A percentile compares a stretch with the other conserved stretches of the same genome.
Evolutionary conservation across 2,113 vertebrate species (phyloP).

Genomic region (Sakesphorus luctuosus): DNA sequence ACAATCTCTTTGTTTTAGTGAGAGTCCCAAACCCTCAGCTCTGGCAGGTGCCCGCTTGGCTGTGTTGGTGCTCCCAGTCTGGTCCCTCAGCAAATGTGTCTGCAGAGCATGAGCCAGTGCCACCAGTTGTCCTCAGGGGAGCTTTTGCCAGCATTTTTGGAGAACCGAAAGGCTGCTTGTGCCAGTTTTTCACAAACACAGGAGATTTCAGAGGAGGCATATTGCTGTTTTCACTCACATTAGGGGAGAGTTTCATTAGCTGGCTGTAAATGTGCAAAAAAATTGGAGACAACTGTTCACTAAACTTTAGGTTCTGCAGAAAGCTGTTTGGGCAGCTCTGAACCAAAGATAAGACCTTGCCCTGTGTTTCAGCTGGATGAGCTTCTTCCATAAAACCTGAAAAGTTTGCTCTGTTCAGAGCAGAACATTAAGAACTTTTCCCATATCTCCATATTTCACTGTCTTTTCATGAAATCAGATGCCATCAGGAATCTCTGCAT

Average conservation of each 20-base stretch:
- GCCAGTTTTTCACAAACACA: neutral
- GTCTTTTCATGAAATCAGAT: neutral
- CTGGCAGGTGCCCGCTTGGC: neutral
- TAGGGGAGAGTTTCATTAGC: neutral
- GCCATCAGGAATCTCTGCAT: neutral
- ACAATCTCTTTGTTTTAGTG: neutral
- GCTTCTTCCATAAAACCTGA: neutral
- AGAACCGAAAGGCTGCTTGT: neutral
- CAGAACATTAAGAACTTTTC: neutral
- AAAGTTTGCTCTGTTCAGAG: neutral
- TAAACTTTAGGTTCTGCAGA: neutral
- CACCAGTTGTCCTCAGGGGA: neutral
- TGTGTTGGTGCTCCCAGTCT: neutral
- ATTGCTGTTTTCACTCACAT: neutral
- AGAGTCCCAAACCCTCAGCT: neutral
- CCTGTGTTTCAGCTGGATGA: neutral
- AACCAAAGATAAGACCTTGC: neutral
- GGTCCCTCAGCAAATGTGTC: neutral
- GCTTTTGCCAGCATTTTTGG: neutral
- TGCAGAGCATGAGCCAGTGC: neutral
- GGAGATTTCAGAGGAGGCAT: neutral
- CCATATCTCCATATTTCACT: neutral
- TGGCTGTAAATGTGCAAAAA: neutral
- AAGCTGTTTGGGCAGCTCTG: neutral
- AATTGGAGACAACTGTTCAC: neutral